These are phyloP conservation scores for Lutjanus erythropterus DNA, from an alignment of 2,113 vertebrate species.

Conservation along the genomic window DNA sequence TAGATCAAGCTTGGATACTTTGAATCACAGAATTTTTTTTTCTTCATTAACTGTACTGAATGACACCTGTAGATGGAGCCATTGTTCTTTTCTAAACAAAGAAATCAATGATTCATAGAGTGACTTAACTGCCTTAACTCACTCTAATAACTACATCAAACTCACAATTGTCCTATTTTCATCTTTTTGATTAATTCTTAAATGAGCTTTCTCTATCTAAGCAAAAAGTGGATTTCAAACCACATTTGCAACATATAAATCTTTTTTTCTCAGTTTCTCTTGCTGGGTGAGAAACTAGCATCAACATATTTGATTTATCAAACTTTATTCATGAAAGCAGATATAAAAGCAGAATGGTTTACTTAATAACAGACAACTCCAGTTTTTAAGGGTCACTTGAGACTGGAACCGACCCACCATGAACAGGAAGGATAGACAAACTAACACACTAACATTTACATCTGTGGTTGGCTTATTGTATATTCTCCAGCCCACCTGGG, in stretches of 20 bases:
- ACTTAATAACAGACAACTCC: too few species aligned
- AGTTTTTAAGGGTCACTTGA: neutral
- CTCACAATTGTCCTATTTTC: neutral
- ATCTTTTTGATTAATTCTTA: neutral
- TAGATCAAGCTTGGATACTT: too few species aligned
- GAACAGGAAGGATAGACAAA: conserved; percentile 12
- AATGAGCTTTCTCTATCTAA: neutral
- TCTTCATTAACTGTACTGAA: neutral
- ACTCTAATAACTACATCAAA: neutral
- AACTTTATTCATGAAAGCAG: neutral
- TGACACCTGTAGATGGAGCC: conserved; percentile 67
- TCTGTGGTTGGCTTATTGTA: conserved; percentile 29
- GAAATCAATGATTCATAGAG: neutral
- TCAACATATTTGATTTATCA: neutral
- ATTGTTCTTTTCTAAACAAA: conserved; percentile 16
- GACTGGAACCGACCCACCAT: neutral
- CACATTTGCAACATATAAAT: neutral
- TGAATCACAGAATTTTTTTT: too few species aligned
- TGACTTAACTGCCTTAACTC: neutral
- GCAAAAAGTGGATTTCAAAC: neutral
- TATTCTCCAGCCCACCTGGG: conserved; percentile 36
- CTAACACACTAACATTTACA: conserved; percentile 27
- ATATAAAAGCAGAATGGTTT: too few species aligned
- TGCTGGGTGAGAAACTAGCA: neutral
- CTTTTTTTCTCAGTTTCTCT: neutral